Conservation (phyloP, 2,113 vertebrate genomes). For the Anolis sagrei region DNA sequence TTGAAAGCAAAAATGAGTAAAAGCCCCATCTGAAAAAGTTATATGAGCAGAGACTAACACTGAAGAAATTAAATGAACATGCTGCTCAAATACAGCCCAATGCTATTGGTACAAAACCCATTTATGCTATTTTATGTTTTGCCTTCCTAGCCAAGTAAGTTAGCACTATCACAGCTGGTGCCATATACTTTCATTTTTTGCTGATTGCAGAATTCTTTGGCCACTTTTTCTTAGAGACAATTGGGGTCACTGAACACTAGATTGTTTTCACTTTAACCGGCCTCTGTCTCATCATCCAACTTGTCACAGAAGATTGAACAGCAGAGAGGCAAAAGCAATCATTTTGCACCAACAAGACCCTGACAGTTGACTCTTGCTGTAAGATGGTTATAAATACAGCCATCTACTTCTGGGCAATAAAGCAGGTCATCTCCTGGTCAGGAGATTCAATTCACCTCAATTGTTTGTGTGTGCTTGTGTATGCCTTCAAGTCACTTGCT, state of each 20-base stretch:
- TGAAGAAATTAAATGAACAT: neutral
- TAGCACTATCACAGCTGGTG: neutral
- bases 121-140: neutral
- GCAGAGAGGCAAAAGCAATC: neutral
- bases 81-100: neutral
- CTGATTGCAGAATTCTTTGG: neutral
- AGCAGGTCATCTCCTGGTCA: constrained; percentile 5
- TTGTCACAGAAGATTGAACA: constrained; percentile 12
- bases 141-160: neutral
- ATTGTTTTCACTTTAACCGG: constrained; percentile 15
- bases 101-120: neutral
- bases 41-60: neutral
- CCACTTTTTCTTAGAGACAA: constrained; percentile 8
- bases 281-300: neutral
- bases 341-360: constrained; percentile 12
- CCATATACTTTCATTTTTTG: neutral
- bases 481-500: too few species aligned
- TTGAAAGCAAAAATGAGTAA: too few species aligned
- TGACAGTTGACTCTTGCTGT: neutral
- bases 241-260: neutral
- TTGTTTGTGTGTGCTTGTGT: too few species aligned
- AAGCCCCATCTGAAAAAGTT: too few species aligned
- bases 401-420: neutral
- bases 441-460: neutral
- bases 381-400: constrained; percentile 37